These are phyloP conservation scores for Borostomias antarcticus DNA, from an alignment of 2,797 vertebrate species.

Conservation along the genomic window DNA sequence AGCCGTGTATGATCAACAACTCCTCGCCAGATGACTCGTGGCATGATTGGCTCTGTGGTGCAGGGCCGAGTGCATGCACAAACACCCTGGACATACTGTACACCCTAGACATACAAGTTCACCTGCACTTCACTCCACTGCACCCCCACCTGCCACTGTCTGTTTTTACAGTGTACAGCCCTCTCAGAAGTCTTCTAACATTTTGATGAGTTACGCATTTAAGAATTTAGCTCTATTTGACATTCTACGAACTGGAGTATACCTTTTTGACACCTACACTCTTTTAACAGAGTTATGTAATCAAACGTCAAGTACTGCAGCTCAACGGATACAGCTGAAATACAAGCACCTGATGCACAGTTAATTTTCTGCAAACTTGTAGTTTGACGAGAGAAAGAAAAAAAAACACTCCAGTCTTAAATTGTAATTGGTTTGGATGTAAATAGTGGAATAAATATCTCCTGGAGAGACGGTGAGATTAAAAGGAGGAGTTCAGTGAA, in stretches of 20 bases:
- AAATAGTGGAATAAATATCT: not conserved
- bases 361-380: slow-evolving; percentile 30
- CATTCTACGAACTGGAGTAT: slow-evolving; percentile 52
- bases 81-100: slow-evolving; percentile 29
- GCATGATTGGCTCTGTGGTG: slow-evolving; percentile 40
- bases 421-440: slow-evolving; percentile 19
- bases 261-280: slow-evolving; percentile 53
- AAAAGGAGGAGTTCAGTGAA: not conserved
- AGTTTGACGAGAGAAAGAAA: slow-evolving; percentile 37
- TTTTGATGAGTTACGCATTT: slow-evolving; percentile 39
- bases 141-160: slow-evolving; percentile 35
- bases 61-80: slow-evolving; percentile 25
- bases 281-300: slow-evolving; percentile 41
- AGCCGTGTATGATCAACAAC: slow-evolving; percentile 63
- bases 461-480: not conserved
- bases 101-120: slow-evolving; percentile 39
- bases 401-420: slow-evolving; percentile 24
- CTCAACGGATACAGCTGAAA: slow-evolving; percentile 39
- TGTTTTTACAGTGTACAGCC: slow-evolving; percentile 14
- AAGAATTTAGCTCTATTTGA: slow-evolving; percentile 37
- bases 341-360: slow-evolving; percentile 30
- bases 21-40: slow-evolving; percentile 59
- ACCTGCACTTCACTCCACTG: slow-evolving; percentile 23
- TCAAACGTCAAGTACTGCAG: slow-evolving; percentile 38
- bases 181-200: slow-evolving; percentile 35